These are phyloP conservation scores for Zoanthus sansibaricus DNA, from an alignment of 92 coral and sea anemone genomes.

Conservation along the genomic window DNA sequence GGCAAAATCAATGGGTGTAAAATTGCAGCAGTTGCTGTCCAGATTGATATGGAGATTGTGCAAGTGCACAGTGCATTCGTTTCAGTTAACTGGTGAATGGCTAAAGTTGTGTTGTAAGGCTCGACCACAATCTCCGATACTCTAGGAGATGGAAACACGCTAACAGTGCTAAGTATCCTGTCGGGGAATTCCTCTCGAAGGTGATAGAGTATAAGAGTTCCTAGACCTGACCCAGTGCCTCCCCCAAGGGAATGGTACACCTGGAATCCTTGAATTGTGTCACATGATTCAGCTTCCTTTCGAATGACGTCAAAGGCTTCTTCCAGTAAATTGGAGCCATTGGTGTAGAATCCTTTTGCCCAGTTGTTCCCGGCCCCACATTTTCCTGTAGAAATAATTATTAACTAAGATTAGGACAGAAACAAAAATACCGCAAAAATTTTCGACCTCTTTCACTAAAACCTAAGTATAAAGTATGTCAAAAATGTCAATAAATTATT, in stretches of 20 bases:
- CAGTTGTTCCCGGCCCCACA: slow-evolving; percentile 94
- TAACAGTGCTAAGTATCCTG: slow-evolving; percentile 81
- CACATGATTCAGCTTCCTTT: slow-evolving; percentile 87
- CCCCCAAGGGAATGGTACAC: slow-evolving; percentile 87
- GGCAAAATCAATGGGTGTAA: too few relatives aligned
- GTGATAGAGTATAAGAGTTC: slow-evolving; percentile 83
- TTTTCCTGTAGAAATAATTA: slow-evolving; percentile 56
- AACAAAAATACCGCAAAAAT: too few relatives aligned
- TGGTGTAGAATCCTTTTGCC: slow-evolving; percentile 92
- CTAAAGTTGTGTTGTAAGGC: slow-evolving; percentile 82
- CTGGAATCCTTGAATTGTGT: slow-evolving; percentile 88
- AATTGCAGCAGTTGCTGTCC: too few relatives aligned
- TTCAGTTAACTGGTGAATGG: slow-evolving; percentile 82
- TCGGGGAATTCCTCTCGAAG: slow-evolving; percentile 89
- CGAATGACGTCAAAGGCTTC: slow-evolving; percentile 79
- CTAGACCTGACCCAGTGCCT: slow-evolving; percentile 89
- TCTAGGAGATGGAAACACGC: slow-evolving; percentile 88
- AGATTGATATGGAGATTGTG: too few relatives aligned
- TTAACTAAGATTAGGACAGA: not conserved
- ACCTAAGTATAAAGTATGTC: too few relatives aligned
- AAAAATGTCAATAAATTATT: too few relatives aligned
- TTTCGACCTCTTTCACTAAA: too few relatives aligned
- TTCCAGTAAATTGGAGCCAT: slow-evolving; percentile 82
- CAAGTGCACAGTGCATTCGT: too few relatives aligned
- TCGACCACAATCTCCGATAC: slow-evolving; percentile 91